A percentile compares a stretch with the other conserved stretches of the same genome.
Evolutionary conservation across 2,888 invertebrate genomes (phyloP).

Genomic region (Seira sanloemensis): DNA sequence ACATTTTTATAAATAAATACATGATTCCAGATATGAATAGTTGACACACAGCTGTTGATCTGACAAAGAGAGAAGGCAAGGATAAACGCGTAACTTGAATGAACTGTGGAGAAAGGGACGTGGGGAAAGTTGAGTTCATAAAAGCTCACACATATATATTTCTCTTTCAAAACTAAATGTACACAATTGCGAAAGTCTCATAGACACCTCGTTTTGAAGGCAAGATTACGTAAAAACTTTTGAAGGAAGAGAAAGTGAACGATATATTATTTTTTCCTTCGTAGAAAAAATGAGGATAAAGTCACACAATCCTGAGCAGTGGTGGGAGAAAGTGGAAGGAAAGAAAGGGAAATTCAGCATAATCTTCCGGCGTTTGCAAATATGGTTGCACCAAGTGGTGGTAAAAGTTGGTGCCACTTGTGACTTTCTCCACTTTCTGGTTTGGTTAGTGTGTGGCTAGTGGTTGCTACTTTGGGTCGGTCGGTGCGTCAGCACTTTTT

Average conservation of each 20-base stretch:
- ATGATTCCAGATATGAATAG: constrained; percentile 41
- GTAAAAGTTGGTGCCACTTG: constrained; percentile 58
- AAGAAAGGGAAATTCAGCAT: constrained; percentile 44
- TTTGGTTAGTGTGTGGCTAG: constrained; percentile 37
- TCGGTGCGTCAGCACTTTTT: constrained; percentile 56
- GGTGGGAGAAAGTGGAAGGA: background rate
- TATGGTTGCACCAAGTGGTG: constrained; percentile 16
- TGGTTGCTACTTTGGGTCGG: constrained; percentile 28
- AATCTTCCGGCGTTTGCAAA: constrained; percentile 43
- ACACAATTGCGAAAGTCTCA: background rate
- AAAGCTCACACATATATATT: no score
- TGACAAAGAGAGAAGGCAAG: background rate
- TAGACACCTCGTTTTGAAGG: background rate
- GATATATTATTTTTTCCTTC: constrained; percentile 1
- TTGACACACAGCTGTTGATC: constrained; percentile 54
- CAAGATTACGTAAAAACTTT: background rate
- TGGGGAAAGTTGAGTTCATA: constrained; percentile 27
- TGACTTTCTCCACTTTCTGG: constrained; percentile 37
- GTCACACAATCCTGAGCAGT: background rate
- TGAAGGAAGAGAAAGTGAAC: background rate
- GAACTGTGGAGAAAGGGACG: background rate
- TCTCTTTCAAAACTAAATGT: no score
- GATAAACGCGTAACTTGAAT: background rate
- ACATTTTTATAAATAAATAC: constrained; percentile 54
- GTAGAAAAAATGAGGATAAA: constrained; percentile 19